These are phyloP conservation scores for Clarias batrachus DNA, from an alignment of 2,113 vertebrate genomes.

Conservation along the genomic window DNA sequence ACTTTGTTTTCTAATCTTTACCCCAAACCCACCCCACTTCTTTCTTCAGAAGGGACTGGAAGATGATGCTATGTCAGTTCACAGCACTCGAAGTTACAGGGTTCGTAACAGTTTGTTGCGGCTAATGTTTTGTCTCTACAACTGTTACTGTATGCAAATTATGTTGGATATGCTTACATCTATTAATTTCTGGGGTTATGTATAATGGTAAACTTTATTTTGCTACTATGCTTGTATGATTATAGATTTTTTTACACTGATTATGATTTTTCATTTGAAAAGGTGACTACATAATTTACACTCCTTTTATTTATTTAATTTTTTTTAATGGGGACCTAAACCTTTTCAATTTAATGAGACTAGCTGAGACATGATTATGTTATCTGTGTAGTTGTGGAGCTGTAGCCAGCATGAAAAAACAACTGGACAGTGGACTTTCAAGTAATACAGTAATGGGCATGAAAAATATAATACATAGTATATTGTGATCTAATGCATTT, in stretches of 20 bases:
- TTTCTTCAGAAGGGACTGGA: constrained; percentile 70
- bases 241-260: background rate
- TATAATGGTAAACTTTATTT: background rate
- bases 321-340: background rate
- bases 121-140: background rate
- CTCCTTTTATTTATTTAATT: too few relatives aligned
- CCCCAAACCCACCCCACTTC: constrained; percentile 53
- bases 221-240: background rate
- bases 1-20: constrained; percentile 32
- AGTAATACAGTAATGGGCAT: background rate
- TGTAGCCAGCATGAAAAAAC: background rate
- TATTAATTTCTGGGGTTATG: background rate
- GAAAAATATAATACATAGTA: background rate
- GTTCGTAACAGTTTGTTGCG: constrained; percentile 65
- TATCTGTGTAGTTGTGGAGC: background rate
- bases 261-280: background rate
- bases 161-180: background rate
- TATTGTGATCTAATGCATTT: background rate
- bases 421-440: background rate
- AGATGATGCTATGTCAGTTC: constrained; percentile 71
- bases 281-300: too few relatives aligned
- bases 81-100: constrained; percentile 73
- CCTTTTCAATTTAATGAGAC: background rate
- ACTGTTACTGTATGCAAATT: background rate
- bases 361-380: background rate